Conservation (phyloP, 2,113 vertebrate species). For the Euleptes europaea region DNA sequence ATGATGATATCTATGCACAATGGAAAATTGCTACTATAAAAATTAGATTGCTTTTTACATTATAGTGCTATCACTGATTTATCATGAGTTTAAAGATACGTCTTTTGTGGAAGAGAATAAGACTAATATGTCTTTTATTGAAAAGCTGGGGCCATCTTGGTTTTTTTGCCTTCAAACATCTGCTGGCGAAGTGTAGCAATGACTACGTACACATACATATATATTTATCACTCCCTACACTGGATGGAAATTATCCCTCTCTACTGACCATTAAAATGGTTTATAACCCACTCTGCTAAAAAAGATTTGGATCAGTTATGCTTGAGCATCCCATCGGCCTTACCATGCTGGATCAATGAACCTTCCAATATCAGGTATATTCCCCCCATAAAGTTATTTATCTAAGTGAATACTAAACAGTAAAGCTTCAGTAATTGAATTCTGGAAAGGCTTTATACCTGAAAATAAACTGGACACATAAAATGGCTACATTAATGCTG, state of each 20-base stretch:
- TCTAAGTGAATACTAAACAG: background rate
- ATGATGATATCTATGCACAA: background rate
- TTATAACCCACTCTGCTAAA: constrained; percentile 2
- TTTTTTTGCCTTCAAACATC: background rate
- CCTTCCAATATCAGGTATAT: background rate
- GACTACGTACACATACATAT: background rate
- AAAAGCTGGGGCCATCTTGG: background rate
- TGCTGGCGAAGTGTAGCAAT: background rate
- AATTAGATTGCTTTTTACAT: background rate
- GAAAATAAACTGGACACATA: background rate
- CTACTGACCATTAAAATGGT: constrained; percentile 1
- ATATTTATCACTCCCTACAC: background rate
- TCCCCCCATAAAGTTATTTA: background rate
- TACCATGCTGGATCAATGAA: background rate
- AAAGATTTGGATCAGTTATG: background rate
- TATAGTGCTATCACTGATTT: background rate
- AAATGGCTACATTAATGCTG: background rate
- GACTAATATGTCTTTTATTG: too few relatives aligned
- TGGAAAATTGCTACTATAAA: background rate
- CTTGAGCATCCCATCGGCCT: background rate
- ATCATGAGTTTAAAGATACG: background rate
- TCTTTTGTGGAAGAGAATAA: background rate
- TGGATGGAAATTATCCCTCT: background rate
- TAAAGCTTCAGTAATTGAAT: background rate
- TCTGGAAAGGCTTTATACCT: background rate